Conservation (phyloP, 1,140 invertebrate species). For the Proales similis region DNA sequence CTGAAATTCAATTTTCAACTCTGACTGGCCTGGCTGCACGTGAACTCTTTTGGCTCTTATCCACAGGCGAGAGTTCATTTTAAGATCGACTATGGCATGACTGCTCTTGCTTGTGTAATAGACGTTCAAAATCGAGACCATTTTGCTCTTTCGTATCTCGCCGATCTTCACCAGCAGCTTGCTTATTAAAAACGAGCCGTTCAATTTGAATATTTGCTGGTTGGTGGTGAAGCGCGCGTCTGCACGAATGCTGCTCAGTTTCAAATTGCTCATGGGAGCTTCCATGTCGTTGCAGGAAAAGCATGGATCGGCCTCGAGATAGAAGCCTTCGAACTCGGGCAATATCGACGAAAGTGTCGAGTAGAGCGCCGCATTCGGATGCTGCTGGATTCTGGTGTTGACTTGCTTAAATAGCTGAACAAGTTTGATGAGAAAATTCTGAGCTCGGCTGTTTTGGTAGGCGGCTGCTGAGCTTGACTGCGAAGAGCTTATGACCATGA, state of each 20-base stretch:
- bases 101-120: conserved; percentile 93
- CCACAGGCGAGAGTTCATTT: conserved; percentile 82
- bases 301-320: conserved; percentile 90
- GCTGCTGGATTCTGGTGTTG: conserved; percentile 75
- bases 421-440: conserved; percentile 64
- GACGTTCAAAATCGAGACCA: conserved; percentile 83
- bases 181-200: conserved; percentile 83
- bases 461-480: no score
- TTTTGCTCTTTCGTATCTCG: conserved; percentile 89
- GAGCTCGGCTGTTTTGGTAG: conserved; percentile 40
- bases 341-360: conserved; percentile 52
- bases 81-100: conserved; percentile 89
- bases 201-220: conserved; percentile 90
- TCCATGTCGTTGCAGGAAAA: conserved; percentile 95
- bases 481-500: conserved; percentile 72
- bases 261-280: conserved; percentile 69
- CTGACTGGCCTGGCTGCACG: conserved; percentile 75
- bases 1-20: conserved; percentile 74
- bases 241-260: conserved; percentile 83
- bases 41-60: conserved; percentile 86
- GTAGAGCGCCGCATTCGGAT: conserved; percentile 79
- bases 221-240: conserved; percentile 96
- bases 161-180: conserved; percentile 83
- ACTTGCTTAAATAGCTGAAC: conserved; percentile 74
- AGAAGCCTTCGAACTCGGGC: conserved; percentile 89